Percentiles rank a stretch among this genome's conserved stretches.
phyloP scores from a whole-genome alignment of 1,140 invertebrate genomes.

The Phymorhynchus buccinoides region DNA sequence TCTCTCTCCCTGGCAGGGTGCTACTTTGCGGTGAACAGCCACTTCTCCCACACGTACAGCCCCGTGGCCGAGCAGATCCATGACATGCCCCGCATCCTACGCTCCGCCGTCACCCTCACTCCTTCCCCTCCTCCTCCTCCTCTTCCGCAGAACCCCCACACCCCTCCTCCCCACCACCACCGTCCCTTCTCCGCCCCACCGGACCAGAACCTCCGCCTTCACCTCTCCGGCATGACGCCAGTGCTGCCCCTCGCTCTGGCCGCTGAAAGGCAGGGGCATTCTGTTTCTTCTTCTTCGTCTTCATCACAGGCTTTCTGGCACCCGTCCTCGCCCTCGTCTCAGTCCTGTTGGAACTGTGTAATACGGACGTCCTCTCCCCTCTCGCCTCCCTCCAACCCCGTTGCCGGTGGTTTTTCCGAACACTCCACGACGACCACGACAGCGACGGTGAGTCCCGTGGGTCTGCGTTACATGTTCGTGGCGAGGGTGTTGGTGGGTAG shows the following conservation, averaged over 20 bases:
- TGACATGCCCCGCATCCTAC: neutral
- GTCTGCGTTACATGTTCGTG: neutral
- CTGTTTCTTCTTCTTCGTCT: too few species aligned
- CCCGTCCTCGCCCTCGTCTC: too few species aligned
- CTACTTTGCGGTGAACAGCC: slow-evolving; percentile 15
- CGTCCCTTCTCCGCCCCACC: neutral
- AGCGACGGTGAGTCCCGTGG: too few species aligned
- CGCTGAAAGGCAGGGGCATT: too few species aligned
- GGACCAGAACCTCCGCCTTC: neutral
- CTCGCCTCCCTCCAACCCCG: too few species aligned
- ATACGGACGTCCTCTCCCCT: neutral
- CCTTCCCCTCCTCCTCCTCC: too few species aligned
- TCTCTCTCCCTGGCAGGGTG: too few species aligned
- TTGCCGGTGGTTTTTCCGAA: neutral
- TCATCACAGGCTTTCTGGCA: neutral
- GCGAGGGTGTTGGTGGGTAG: neutral
- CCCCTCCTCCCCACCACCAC: neutral
- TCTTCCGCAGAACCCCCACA: neutral
- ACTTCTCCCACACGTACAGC: neutral
- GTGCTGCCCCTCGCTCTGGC: too few species aligned
- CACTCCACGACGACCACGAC: neutral
- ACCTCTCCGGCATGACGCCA: neutral
- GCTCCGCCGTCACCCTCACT: neutral
- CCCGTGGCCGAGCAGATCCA: neutral
- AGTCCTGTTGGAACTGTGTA: neutral